These are phyloP conservation scores for Papilio polytes DNA, from an alignment of 1,140 invertebrate species.

Conservation along the genomic window DNA sequence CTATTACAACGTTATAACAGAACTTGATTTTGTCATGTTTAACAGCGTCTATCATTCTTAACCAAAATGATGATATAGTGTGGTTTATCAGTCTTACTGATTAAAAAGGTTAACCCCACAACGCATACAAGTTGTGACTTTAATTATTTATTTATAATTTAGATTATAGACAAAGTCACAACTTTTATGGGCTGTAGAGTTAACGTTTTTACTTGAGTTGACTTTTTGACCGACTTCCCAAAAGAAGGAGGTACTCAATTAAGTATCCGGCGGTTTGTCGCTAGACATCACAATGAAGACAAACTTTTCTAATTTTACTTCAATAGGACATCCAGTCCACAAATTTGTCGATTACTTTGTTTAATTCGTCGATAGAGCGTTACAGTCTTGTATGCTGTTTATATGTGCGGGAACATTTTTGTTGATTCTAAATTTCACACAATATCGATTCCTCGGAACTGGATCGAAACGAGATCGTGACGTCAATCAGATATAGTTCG, in stretches of 20 bases:
- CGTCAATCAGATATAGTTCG: slow-evolving; percentile 62
- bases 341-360: not conserved
- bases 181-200: no score
- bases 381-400: not conserved
- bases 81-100: no score
- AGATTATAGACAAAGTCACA: no score
- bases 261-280: no score
- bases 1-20: not conserved
- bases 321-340: not conserved
- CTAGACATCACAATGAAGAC: not conserved
- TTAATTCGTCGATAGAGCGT: not conserved
- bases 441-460: slow-evolving; percentile 60
- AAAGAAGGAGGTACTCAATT: no score
- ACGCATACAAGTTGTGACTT: no score
- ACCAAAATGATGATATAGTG: no score
- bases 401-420: slow-evolving; percentile 47
- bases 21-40: not conserved
- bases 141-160: no score
- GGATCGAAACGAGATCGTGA: slow-evolving; percentile 57
- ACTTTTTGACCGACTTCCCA: no score
- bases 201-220: no score
- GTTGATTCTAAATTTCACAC: slow-evolving; percentile 61
- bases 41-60: no score
- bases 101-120: no score
- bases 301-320: not conserved